A percentile compares a stretch with the other conserved stretches of the same genome.
phyloP scores from a whole-genome alignment of 2,888 invertebrate species.

The Vandiemenella viatica region DNA sequence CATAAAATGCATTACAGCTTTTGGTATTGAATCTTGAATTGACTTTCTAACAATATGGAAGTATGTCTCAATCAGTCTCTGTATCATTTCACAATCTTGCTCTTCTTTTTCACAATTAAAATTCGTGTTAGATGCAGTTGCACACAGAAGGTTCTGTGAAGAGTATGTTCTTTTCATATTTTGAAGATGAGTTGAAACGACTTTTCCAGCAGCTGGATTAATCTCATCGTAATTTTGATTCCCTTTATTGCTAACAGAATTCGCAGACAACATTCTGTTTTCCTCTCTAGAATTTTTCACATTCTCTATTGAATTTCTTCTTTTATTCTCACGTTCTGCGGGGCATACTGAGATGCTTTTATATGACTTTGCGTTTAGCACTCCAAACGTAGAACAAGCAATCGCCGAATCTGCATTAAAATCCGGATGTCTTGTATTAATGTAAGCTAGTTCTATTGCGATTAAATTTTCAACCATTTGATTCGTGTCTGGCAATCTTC shows the following conservation, averaged over 20 bases:
- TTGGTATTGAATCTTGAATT: constrained; percentile 47
- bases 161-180: too few species aligned
- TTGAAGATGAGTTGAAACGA: too few species aligned
- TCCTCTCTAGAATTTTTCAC: too few species aligned
- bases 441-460: constrained; percentile 44
- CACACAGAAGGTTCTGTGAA: too few species aligned
- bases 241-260: not conserved
- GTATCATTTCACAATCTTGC: constrained; percentile 40
- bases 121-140: not conserved
- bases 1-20: constrained; percentile 49
- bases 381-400: too few species aligned
- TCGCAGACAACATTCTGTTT: not conserved
- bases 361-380: too few species aligned
- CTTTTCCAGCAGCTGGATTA: too few species aligned
- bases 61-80: constrained; percentile 42
- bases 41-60: constrained; percentile 45
- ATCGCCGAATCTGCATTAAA: too few species aligned
- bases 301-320: too few species aligned
- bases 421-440: constrained; percentile 47
- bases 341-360: too few species aligned
- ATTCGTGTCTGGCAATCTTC: constrained; percentile 42
- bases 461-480: constrained; percentile 46
- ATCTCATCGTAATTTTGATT: too few species aligned
- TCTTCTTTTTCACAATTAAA: constrained; percentile 28
- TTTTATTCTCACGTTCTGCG: too few species aligned